These are phyloP conservation scores for Scolopax mira DNA, from an alignment of 2,113 vertebrate genomes.

Conservation along the genomic window DNA sequence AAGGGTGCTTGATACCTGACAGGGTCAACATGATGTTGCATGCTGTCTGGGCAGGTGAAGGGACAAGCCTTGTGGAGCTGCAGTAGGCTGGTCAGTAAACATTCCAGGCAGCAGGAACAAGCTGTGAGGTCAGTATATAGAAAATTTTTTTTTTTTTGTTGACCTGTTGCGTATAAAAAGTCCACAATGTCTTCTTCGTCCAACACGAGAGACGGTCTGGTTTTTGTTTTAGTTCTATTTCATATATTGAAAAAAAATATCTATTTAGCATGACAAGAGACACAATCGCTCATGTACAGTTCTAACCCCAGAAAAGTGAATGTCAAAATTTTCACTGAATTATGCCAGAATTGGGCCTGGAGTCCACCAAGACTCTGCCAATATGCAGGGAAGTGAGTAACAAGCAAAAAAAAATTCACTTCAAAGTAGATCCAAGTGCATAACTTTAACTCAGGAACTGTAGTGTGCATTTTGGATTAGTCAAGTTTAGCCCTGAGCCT, in stretches of 20 bases:
- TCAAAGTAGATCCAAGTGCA: not conserved
- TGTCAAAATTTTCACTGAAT: not conserved
- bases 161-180: not conserved
- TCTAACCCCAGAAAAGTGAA: not conserved
- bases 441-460: not conserved
- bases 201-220: not conserved
- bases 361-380: not conserved
- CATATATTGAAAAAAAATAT: not conserved
- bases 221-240: not conserved
- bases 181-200: not conserved
- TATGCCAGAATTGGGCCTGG: not conserved
- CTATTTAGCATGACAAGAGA: not conserved
- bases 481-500: not conserved
- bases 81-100: not conserved
- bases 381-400: not conserved
- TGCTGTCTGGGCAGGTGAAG: not conserved
- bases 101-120: not conserved
- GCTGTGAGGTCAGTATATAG: not conserved
- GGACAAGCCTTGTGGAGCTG: not conserved
- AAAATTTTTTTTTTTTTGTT: not conserved
- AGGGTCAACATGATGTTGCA: rapidly evolving
- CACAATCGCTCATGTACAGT: not conserved
- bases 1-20: rapidly evolving
- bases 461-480: not conserved
- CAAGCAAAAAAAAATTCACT: not conserved